Evolutionary conservation across 2,797 vertebrate genomes (phyloP), one percentile per base, ranked within the genome.

Genomic region (Loris lydekkerianus): DNA sequence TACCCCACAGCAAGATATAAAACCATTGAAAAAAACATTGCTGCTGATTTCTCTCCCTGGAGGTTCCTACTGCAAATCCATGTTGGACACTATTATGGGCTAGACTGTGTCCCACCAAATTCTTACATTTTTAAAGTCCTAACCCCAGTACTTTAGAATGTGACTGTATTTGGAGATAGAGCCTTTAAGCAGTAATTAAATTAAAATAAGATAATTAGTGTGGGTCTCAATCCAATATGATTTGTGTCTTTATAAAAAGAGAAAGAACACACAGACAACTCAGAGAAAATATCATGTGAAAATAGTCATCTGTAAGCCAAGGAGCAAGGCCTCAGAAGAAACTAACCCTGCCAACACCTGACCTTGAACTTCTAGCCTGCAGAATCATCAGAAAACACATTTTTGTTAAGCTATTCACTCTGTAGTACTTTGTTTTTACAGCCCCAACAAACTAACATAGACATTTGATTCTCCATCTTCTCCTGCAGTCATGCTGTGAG

Each of bases 1-100:
- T 65, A 93, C 49, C 96, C 53, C 56, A 85, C 25, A 72, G 60
- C 49, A 86, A 97, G 82, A 95, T 5, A 90, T 11, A 56, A 96
- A 83, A 92, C 34, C 43, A 70, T 1, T 88, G 2, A 61, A 94
- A 86, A 93, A 3, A 76, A 80, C 69, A 27, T 31, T 18, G 8
- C 72, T 88, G 21, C 43, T 81, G 15, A 49, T 93, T 95, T 93
- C 18, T 82, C 86, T 93, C 25, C 46, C 93, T 83, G 4, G n/a
- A 70, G 0, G 5, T 94, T 93, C 49, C 43, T 90, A 69, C 2
- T 75, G 40, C 20, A 77, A 78, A 95, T 91, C 49, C 43, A 43
- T 25, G 3, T 84, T 69, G 63, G 15, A 1, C 5, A 40, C 17
- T 90, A 11, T 56, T 91, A 85, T 11, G 67, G 11, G 20, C 65